Base-by-base conservation (phyloP, 2,797 vertebrate species). In the Coregonus suidteri region DNA sequence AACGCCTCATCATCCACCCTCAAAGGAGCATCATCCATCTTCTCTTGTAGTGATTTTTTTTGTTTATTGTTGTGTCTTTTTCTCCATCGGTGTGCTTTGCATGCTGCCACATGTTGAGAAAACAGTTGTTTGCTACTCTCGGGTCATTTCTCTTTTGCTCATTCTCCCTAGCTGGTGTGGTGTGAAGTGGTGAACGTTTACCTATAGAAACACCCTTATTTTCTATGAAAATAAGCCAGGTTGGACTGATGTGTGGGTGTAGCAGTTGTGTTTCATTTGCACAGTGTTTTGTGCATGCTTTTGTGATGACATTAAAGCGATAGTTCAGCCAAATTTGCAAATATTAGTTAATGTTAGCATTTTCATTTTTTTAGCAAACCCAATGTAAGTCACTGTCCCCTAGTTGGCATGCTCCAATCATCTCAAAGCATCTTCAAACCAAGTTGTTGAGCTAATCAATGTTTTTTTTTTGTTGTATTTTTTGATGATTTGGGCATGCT, bases 41-140 rank as follows among this genome's bases (percentile, higher is more conserved):
- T 79, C 69, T 75, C 81, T 15, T 73, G 56, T 78, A 47, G 67
- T 85, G 67, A 75, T 54, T 77, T 75, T 75, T 31, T 64, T 68
- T 73, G 54, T 47, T 37, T 73, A 56, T 76, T 71, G 37, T 47
- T 79, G n/a, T 66, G 70, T 72, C 25, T 78, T 65, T 85, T 81
- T 82, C 74, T 66, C 83, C 16, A 6, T 86, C 85, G 84, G 85
- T 90, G 84, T 62, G 64, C 47, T 87, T 78, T 80, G 88, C 88
- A 84, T 89, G 88, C 34, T 11, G 78, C 54, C 75, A 70, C 75
- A 52, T 1, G 0, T 75, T 76, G 51, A 65, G 62, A 31, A 65
- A 65, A 41, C 18, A 4, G 3, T 34, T 34, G 34, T 37, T 71
- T n/a, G 15, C n/a, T 53, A 14, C 4, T 30, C n/a, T n/a, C 75